These are phyloP conservation scores for Xestia xanthographa DNA, from an alignment of 2,888 invertebrate genomes.

Conservation along the genomic window DNA sequence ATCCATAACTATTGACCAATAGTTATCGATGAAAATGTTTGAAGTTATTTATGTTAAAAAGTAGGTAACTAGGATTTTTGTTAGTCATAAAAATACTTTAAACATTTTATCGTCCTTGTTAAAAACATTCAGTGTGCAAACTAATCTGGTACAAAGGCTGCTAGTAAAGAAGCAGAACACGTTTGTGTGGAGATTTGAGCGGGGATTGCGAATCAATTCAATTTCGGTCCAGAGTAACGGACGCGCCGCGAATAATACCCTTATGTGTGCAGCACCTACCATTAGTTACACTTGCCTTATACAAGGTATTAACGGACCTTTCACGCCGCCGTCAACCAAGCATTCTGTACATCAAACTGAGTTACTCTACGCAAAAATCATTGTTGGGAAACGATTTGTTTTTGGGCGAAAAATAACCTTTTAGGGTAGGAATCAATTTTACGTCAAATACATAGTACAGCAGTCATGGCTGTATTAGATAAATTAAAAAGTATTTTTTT, in stretches of 20 bases:
- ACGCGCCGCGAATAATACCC: slow-evolving; percentile 67
- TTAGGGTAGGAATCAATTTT: too few species aligned
- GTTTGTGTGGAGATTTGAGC: slow-evolving; percentile 68
- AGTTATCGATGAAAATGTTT: neutral
- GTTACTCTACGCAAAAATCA: too few species aligned
- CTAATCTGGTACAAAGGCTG: slow-evolving; percentile 42
- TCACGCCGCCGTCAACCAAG: too few species aligned
- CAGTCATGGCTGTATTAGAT: too few species aligned
- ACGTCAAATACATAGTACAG: too few species aligned
- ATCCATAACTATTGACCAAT: neutral
- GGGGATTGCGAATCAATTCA: slow-evolving; percentile 71
- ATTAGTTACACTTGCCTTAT: slow-evolving; percentile 42
- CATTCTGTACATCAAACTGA: too few species aligned
- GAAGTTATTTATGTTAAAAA: neutral
- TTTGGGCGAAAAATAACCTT: too few species aligned
- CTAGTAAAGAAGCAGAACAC: slow-evolving; percentile 63
- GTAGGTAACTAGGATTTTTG: too few species aligned
- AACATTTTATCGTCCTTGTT: neutral
- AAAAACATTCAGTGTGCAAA: slow-evolving; percentile 27
- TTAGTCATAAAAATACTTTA: neutral
- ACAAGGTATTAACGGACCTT: too few species aligned
- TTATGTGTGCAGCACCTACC: slow-evolving; percentile 36
- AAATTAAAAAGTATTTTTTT: too few species aligned
- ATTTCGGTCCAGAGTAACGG: slow-evolving; percentile 59
- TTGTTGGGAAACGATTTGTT: too few species aligned